Evolutionary conservation across 2,113 vertebrate genomes (phyloP), one percentile per base, ranked within the genome.

Genomic region (Zosterops borbonicus): DNA sequence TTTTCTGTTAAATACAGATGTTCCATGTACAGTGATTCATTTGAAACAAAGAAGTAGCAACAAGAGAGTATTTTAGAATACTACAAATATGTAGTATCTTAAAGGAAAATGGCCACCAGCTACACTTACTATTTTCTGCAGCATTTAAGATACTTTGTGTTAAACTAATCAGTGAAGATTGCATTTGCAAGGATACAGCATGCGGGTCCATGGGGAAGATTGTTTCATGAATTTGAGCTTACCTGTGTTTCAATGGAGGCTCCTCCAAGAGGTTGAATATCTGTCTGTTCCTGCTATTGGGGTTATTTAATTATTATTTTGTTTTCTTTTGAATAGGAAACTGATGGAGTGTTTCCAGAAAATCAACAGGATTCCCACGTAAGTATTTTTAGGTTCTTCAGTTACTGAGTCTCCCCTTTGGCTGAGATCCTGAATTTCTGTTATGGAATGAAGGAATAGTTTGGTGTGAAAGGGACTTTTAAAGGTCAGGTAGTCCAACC

Each of bases 351-450:
- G 95, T 88, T 99, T 99, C 97, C 98, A 97, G 91, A 83, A 97
- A 23, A 97, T 97, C 31, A 99, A 98, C 76, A 98, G 98, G 97
- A 98, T 99, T 79, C 99, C 99, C 33, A 71, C 79, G 99, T 99
- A 97, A 98, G 98, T 98, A 53, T 35, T 71, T 83, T 12, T 24
- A 24, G 23, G 23, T 37, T 47, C 23, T 39, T 53, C 21, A 39
- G 20, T 44, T 44, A 16, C 39, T 11, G 52, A 39, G 20, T 49
- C 31, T 81, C 46, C 35, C 9, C 6, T 62, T 69, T 47, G 33
- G 47, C 62, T 53, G 53, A 53, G 23, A 37, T 47, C 4, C 44
- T 53, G 70, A 17, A 8, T 75, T 89, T 59, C 42, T 58, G 1
- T 27, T 46, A 18, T 0, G 1, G 76, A 14, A 50, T 47, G 50